Percentiles rank a stretch among this genome's conserved stretches.
Conservation (phyloP, 2,113 vertebrate species). For the Gambusia affinis region DNA sequence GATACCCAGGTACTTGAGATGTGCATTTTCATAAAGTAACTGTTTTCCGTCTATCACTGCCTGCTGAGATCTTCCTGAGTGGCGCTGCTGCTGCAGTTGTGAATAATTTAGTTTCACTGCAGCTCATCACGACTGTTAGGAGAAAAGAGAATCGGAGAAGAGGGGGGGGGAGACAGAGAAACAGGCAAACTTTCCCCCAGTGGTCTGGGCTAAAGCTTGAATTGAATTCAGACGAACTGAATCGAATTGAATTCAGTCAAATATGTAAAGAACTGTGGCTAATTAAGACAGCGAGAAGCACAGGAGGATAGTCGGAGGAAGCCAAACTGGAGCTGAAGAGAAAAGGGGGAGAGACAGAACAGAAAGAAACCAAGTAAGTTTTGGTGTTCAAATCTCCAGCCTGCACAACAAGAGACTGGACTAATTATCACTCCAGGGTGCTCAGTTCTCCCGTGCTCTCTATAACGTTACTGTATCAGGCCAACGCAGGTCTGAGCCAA, state of each 20-base stretch:
- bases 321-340: constrained; percentile 23
- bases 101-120: constrained; percentile 74
- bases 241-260: constrained; percentile 42
- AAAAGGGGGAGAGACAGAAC: neutral
- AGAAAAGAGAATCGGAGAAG: constrained; percentile 45
- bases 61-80: constrained; percentile 43
- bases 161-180: constrained; percentile 6
- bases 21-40: constrained; percentile 55
- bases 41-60: constrained; percentile 50
- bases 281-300: constrained; percentile 42
- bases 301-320: constrained; percentile 32
- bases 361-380: constrained; percentile 38
- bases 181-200: neutral
- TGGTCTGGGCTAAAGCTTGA: constrained; percentile 19
- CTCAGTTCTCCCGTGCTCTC: constrained; percentile 55
- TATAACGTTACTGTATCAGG: constrained; percentile 33
- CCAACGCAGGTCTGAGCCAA: constrained; percentile 49
- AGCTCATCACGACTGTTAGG: constrained; percentile 52
- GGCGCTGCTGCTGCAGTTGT: constrained; percentile 63
- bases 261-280: constrained; percentile 42
- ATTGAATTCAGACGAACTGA: constrained; percentile 28
- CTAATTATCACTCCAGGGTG: constrained; percentile 73
- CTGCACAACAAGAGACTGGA: constrained; percentile 54
- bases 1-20: constrained; percentile 48
- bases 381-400: constrained; percentile 39